These are phyloP conservation scores for Bothrops jararaca DNA, from an alignment of 2,113 vertebrate species.

Conservation along the genomic window DNA sequence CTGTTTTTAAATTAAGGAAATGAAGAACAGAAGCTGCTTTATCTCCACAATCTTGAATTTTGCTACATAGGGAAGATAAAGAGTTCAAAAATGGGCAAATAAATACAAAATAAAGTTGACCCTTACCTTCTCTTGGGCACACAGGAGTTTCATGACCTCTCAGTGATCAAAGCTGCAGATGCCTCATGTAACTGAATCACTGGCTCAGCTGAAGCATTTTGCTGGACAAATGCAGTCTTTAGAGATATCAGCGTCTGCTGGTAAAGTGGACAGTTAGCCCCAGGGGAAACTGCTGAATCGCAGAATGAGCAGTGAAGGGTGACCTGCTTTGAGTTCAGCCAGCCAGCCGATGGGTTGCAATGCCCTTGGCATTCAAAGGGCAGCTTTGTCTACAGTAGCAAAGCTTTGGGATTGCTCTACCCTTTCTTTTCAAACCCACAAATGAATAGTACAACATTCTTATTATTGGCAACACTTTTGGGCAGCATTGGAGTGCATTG, in stretches of 20 bases:
- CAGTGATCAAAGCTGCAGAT: slow-evolving; percentile 57
- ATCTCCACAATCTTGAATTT: slow-evolving; percentile 65
- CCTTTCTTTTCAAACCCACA: slow-evolving; percentile 43
- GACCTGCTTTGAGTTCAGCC: slow-evolving; percentile 43
- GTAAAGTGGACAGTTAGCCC: slow-evolving; percentile 58
- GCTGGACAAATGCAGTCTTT: slow-evolving; percentile 56
- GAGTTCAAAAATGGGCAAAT: slow-evolving; percentile 54
- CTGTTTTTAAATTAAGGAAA: slow-evolving; percentile 51
- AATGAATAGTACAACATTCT: background rate
- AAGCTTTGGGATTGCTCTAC: slow-evolving; percentile 5
- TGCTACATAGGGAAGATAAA: slow-evolving; percentile 51
- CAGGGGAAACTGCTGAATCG: slow-evolving; percentile 17
- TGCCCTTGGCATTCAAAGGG: slow-evolving; percentile 49
- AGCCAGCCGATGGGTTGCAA: slow-evolving; percentile 13
- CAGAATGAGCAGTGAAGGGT: slow-evolving; percentile 42
- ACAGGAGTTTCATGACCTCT: slow-evolving; percentile 48
- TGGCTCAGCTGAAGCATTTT: slow-evolving; percentile 47
- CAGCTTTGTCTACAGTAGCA: slow-evolving; percentile 1
- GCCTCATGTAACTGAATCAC: slow-evolving; percentile 51
- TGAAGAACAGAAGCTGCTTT: slow-evolving; percentile 57
- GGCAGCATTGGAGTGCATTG: background rate
- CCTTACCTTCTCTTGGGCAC: slow-evolving; percentile 34
- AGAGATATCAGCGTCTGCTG: slow-evolving; percentile 50
- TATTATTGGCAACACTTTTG: background rate
- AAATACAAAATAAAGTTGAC: slow-evolving; percentile 14